Evolutionary conservation across 2,888 invertebrate species (phyloP).

Genomic region (Druceiella hillmani): DNA sequence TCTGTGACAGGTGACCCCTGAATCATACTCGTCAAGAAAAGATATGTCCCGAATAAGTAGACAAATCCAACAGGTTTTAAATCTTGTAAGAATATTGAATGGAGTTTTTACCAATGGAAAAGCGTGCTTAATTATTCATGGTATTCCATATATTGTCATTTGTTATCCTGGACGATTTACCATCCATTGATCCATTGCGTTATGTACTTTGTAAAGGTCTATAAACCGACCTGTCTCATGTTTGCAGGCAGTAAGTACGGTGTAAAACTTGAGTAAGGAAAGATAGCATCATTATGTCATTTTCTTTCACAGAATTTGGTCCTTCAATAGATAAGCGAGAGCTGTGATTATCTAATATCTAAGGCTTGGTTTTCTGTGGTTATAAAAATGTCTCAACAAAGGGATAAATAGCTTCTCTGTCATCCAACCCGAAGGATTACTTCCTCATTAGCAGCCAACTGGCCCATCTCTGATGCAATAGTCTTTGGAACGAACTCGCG

Average conservation of each 20-base stretch:
- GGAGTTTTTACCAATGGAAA: too few relatives aligned
- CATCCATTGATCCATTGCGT: slow-evolving; percentile 17
- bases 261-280: too few relatives aligned
- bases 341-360: slow-evolving; percentile 15
- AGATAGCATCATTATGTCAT: too few relatives aligned
- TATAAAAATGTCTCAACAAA: slow-evolving; percentile 10
- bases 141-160: slow-evolving; percentile 19
- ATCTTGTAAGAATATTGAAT: too few relatives aligned
- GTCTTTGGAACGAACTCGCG: slow-evolving; percentile 8
- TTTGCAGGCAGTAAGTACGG: not conserved
- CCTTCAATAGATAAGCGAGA: slow-evolving; percentile 5
- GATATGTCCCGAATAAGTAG: too few relatives aligned
- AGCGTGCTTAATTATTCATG: too few relatives aligned
- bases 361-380: slow-evolving; percentile 9
- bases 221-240: slow-evolving; percentile 5
- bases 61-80: too few relatives aligned
- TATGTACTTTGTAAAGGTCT: slow-evolving; percentile 13
- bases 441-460: slow-evolving; percentile 5
- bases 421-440: slow-evolving; percentile 12
- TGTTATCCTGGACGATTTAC: slow-evolving; percentile 16
- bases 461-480: too few relatives aligned
- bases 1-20: too few relatives aligned
- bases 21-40: too few relatives aligned
- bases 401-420: slow-evolving; percentile 11
- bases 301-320: not conserved